Conservation (phyloP, 64 coral and sea anemone genomes). For the Cladopsammia gracilis region DNA sequence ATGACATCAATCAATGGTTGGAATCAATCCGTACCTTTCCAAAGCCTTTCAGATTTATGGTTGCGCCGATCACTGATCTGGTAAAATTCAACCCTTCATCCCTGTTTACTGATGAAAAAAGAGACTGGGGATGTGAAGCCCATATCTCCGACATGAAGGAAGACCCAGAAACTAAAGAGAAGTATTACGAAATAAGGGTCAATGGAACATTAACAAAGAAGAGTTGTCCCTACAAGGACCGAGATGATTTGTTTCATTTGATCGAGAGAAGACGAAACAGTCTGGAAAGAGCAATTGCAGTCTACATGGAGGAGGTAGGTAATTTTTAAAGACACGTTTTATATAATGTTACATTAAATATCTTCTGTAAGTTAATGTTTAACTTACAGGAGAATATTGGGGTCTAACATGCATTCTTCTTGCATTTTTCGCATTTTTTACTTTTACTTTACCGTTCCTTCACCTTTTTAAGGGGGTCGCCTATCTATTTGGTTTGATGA, state of each 20-base stretch:
- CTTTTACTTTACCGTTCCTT: too few species aligned
- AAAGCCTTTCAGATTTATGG: neutral
- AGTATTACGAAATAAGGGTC: neutral
- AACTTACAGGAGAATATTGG: too few species aligned
- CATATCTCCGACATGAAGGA: neutral
- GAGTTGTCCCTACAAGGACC: neutral
- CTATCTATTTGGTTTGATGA: too few species aligned
- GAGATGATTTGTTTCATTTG: neutral
- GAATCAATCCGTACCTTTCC: neutral
- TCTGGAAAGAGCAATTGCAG: neutral
- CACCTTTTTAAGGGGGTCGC: too few species aligned
- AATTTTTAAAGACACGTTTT: neutral
- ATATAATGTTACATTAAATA: too few species aligned
- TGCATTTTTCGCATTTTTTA: too few species aligned
- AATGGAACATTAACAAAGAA: neutral
- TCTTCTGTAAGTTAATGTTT: too few species aligned
- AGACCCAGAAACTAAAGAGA: neutral
- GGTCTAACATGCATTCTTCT: too few species aligned
- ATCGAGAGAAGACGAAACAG: neutral
- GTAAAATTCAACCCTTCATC: neutral
- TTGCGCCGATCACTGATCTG: too few species aligned
- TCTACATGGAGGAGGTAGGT: constrained; percentile 13
- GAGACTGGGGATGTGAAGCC: neutral
- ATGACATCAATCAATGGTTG: constrained; percentile 8
- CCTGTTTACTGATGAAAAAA: neutral